Evolutionary conservation across 1,140 invertebrate species (phyloP).

Genomic region (Geopemphigus sp.): DNA sequence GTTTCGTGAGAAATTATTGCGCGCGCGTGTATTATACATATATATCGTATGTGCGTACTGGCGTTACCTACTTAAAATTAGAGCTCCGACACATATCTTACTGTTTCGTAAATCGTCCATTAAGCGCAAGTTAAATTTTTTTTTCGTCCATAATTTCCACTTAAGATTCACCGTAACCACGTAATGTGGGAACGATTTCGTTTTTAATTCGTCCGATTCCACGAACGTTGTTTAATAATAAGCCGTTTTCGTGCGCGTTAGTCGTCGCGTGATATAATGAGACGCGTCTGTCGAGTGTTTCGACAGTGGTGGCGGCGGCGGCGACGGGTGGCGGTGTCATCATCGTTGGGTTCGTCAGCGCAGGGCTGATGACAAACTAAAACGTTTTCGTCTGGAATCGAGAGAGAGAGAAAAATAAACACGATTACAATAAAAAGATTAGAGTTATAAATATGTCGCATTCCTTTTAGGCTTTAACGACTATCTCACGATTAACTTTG

Average conservation of each 20-base stretch:
- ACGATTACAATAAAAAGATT: constrained; percentile 35
- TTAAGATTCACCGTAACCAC: neutral
- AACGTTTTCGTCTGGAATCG: constrained; percentile 21
- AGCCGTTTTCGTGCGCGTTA: neutral
- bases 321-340: no score
- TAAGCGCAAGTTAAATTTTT: neutral
- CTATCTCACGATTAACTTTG: neutral
- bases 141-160: neutral
- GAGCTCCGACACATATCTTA: no score
- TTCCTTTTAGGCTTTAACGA: constrained; percentile 39
- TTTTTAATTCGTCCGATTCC: neutral
- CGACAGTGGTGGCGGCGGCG: no score
- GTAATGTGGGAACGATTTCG: neutral
- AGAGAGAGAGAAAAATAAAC: constrained; percentile 29
- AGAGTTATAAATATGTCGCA: constrained; percentile 23
- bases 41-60: no score
- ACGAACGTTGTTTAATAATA: neutral
- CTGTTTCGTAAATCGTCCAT: no score
- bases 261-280: neutral
- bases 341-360: neutral
- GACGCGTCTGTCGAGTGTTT: neutral
- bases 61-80: no score
- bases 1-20: neutral
- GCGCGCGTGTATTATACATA: neutral
- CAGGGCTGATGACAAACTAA: constrained; percentile 27